Evolutionary conservation across 1,140 invertebrate species (phyloP).

Genomic region (Arion vulgaris): DNA sequence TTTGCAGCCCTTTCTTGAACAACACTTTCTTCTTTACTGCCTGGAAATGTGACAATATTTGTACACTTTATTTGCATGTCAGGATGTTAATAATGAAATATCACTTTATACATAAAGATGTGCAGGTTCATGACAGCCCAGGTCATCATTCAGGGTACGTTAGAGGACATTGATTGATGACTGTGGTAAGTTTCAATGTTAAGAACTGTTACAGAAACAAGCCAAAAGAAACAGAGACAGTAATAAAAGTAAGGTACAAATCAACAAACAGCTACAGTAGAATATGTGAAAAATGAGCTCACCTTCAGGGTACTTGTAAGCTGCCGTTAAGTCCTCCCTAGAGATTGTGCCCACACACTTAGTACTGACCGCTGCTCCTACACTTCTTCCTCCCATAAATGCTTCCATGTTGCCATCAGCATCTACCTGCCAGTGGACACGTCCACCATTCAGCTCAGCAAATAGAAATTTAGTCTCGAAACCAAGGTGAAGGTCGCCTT

Average conservation of each 20-base stretch:
- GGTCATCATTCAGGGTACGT: too few relatives aligned
- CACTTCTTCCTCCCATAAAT: constrained; percentile 50
- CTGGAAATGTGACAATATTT: constrained; percentile 37
- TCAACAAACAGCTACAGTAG: too few relatives aligned
- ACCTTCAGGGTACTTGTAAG: constrained; percentile 65
- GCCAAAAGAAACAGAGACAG: too few relatives aligned
- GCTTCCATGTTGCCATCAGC: constrained; percentile 63
- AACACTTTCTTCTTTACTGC: constrained; percentile 48
- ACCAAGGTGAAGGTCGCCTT: constrained; percentile 84
- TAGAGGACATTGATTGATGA: too few relatives aligned
- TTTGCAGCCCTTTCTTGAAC: constrained; percentile 49
- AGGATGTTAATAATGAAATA: too few relatives aligned
- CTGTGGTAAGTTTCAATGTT: too few relatives aligned
- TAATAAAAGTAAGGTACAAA: too few relatives aligned
- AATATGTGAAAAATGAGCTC: too few relatives aligned
- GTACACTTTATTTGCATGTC: too few relatives aligned
- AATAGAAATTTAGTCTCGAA: constrained; percentile 90
- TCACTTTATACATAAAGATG: too few relatives aligned
- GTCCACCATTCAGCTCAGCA: constrained; percentile 78
- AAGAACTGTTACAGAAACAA: too few relatives aligned
- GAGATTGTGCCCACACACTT: constrained; percentile 64
- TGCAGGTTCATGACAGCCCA: too few relatives aligned
- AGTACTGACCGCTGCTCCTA: constrained; percentile 63
- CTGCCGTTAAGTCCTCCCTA: constrained; percentile 61
- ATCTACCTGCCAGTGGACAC: constrained; percentile 61